These are phyloP conservation scores for Sebastes dallii DNA, from an alignment of 2,797 vertebrate species.

Conservation along the genomic window DNA sequence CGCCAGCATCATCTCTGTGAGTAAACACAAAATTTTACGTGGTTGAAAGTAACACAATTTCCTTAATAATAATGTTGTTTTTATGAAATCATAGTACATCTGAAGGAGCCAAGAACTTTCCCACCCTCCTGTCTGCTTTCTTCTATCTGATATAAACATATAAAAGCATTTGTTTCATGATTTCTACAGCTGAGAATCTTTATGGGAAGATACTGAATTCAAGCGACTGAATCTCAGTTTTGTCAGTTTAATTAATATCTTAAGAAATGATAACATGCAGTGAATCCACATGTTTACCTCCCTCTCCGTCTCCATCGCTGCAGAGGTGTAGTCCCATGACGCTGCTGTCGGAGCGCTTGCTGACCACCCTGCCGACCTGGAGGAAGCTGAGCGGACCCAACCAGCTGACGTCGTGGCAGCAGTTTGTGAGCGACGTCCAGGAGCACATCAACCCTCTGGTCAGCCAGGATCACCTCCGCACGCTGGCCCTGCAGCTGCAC, in stretches of 20 bases:
- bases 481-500: constrained; percentile 91
- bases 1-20: constrained; percentile 89
- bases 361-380: constrained; percentile 91
- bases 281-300: background rate
- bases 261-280: background rate
- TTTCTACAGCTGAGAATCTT: background rate
- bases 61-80: background rate
- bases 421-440: constrained; percentile 94
- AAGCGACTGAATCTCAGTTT: background rate
- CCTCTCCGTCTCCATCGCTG: background rate
- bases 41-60: background rate
- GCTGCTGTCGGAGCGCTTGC: constrained; percentile 90
- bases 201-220: background rate
- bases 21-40: constrained; percentile 20
- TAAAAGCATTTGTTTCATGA: background rate
- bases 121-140: background rate
- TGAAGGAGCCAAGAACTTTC: too few species aligned
- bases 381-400: constrained; percentile 95
- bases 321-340: constrained; percentile 92
- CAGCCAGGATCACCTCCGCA: constrained; percentile 90
- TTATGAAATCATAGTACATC: background rate
- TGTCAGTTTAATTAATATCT: background rate
- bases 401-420: constrained; percentile 95
- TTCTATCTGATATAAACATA: background rate
- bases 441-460: constrained; percentile 96